Conservation (phyloP, 2,888 invertebrate genomes). For the Eilema caniola region DNA sequence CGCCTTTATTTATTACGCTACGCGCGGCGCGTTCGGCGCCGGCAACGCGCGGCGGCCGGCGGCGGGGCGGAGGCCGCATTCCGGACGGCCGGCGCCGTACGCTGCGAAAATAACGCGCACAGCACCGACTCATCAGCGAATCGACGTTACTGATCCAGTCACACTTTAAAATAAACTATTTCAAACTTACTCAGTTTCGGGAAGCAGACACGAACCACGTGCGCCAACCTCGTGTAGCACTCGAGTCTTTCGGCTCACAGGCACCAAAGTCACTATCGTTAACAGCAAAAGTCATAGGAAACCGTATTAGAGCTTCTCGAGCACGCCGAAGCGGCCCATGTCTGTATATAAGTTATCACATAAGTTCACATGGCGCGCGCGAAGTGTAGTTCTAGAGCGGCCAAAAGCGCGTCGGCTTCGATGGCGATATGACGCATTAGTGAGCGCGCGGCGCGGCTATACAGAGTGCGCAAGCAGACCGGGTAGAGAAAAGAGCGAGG, state of each 20-base stretch:
- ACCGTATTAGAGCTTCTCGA: slow-evolving; percentile 39
- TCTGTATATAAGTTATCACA: slow-evolving; percentile 72
- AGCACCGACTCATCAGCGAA: slow-evolving; percentile 60
- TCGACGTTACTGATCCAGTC: slow-evolving; percentile 70
- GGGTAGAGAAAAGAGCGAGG: slow-evolving; percentile 67
- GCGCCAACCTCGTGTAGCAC: slow-evolving; percentile 72
- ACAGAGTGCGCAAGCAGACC: slow-evolving; percentile 78
- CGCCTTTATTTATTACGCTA: slow-evolving; percentile 87
- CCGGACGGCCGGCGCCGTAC: slow-evolving; percentile 74
- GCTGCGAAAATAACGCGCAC: slow-evolving; percentile 82
- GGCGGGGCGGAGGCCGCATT: slow-evolving; percentile 83
- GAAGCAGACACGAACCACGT: slow-evolving; percentile 72
- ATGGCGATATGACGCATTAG: slow-evolving; percentile 84
- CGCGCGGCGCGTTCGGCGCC: slow-evolving; percentile 79
- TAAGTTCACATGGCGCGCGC: slow-evolving; percentile 84
- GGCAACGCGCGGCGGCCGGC: slow-evolving; percentile 78
- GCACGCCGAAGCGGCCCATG: slow-evolving; percentile 44
- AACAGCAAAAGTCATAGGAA: slow-evolving; percentile 49
- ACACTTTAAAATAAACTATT: slow-evolving; percentile 82
- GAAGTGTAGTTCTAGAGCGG: slow-evolving; percentile 63
- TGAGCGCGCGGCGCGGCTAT: slow-evolving; percentile 83
- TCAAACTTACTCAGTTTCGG: slow-evolving; percentile 77
- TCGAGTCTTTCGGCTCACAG: slow-evolving; percentile 66
- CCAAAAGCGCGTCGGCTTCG: slow-evolving; percentile 73
- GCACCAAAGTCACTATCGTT: slow-evolving; percentile 78